phyloP scores from a whole-genome alignment of 2,888 invertebrate species.

The Drosophila neutralis region DNA sequence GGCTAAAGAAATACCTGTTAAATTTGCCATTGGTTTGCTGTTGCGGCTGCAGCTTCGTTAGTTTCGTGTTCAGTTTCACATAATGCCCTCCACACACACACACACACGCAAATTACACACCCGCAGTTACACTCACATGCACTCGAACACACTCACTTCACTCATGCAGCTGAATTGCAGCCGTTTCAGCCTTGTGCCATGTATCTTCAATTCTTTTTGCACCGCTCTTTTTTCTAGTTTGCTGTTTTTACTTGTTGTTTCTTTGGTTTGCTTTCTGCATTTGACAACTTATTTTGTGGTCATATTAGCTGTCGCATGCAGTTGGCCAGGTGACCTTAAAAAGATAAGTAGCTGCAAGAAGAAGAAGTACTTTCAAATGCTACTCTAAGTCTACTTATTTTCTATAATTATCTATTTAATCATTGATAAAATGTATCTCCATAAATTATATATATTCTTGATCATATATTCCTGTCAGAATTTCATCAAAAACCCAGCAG shows the following conservation, averaged over 20 bases:
- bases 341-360: neutral
- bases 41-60: constrained; percentile 59
- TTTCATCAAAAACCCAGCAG: neutral
- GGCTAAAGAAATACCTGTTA: constrained; percentile 20
- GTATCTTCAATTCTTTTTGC: constrained; percentile 61
- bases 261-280: constrained; percentile 25
- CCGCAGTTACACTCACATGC: constrained; percentile 26
- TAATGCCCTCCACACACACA: constrained; percentile 22
- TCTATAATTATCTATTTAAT: neutral
- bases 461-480: neutral
- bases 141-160: constrained; percentile 28
- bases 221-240: constrained; percentile 20
- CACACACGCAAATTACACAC: constrained; percentile 10
- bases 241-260: constrained; percentile 44
- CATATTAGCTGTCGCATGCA: neutral
- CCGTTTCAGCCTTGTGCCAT: constrained; percentile 63
- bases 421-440: neutral
- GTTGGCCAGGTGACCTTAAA: neutral
- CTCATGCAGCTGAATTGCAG: constrained; percentile 58
- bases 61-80: constrained; percentile 46
- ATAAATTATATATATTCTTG: neutral
- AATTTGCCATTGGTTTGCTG: constrained; percentile 34
- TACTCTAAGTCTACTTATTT: neutral
- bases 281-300: neutral
- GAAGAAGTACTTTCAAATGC: neutral